Evolutionary conservation across 2,113 vertebrate species (phyloP).

Genomic region (Puma concolor): DNA sequence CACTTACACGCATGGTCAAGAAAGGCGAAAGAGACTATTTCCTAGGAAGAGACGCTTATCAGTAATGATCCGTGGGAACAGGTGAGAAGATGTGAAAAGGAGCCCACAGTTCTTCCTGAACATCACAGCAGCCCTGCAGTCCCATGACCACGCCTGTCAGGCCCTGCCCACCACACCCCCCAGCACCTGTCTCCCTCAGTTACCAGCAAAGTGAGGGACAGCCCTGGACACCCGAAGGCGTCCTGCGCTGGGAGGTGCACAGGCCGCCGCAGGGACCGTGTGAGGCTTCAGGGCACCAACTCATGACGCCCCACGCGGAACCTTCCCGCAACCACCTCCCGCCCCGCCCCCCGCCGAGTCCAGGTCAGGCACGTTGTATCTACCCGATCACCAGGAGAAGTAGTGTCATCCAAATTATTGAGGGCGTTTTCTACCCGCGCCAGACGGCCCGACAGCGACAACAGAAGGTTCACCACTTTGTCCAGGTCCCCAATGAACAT

Average conservation of each 20-base stretch:
- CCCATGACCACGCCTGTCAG: background rate
- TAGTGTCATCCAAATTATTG: constrained; percentile 93
- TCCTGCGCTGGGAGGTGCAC: accelerated
- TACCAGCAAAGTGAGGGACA: accelerated
- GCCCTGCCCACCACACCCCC: background rate
- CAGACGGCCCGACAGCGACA: constrained; percentile 95
- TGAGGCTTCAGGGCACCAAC: accelerated
- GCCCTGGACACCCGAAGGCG: accelerated
- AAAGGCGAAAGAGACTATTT: background rate
- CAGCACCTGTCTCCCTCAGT: background rate
- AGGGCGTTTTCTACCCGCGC: constrained; percentile 98
- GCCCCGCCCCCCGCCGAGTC: accelerated
- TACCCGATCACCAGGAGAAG: constrained; percentile 93
- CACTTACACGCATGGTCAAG: accelerated
- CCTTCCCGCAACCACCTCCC: background rate
- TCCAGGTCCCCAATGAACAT: constrained; percentile 98
- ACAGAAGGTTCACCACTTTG: constrained; percentile 97
- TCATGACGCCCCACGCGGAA: accelerated
- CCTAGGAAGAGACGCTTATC: background rate
- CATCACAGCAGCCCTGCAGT: background rate
- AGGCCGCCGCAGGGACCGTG: accelerated
- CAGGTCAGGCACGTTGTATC: background rate
- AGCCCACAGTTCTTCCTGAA: background rate
- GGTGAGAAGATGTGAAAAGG: no score
- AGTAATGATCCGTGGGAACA: background rate